Evolutionary conservation across 2,113 vertebrate species (phyloP), one percentile per base, ranked within the genome.

Genomic region (Burhinus oedicnemus): DNA sequence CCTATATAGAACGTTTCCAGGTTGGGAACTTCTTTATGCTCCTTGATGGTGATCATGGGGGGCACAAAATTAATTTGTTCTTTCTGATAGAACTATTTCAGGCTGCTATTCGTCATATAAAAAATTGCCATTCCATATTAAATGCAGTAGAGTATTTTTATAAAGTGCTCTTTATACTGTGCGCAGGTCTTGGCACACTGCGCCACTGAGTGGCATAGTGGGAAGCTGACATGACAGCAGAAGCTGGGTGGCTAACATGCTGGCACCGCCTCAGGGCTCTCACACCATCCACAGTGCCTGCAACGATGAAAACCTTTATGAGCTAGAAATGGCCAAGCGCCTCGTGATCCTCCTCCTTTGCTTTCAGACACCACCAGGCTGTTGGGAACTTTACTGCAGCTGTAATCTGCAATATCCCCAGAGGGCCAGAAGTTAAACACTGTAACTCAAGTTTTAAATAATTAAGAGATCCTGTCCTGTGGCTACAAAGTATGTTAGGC

Each of bases 21-120:
- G 8, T 29, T 60, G 29, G 44, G 36, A 86, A 36, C 34, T 72
- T 52, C 20, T 25, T 82, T 16, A 4, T 52, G 38, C 55, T 78
- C 15, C 51, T 93, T 0, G 0, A 1, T 52, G n/a, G 20, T 38
- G 21, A 8, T 61, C 2, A 0, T 13, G 4, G 5, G 25, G 4
- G 9, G 4, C 52, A 54, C 30, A 52, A 29, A 58, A 40, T 27
- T 8, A 11, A 4, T 45, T 27, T 45, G 2, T 0, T 57, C 75
- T 66, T 90, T 52, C 21, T 23, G 15, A 32, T 40, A 34, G 45
- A 70, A 58, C 38, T 45, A 32, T 15, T 58, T 36, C 47, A 38
- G 61, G 38, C 57, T 87, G 57, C 54, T 87, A 8, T 1, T 89
- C 64, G 20, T 64, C 38, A 8, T 27, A 29, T 5, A 23, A 55